Evolutionary conservation across 2,797 vertebrate genomes (phyloP), one percentile per base, ranked within the genome.

Genomic region (Malurus splendens): DNA sequence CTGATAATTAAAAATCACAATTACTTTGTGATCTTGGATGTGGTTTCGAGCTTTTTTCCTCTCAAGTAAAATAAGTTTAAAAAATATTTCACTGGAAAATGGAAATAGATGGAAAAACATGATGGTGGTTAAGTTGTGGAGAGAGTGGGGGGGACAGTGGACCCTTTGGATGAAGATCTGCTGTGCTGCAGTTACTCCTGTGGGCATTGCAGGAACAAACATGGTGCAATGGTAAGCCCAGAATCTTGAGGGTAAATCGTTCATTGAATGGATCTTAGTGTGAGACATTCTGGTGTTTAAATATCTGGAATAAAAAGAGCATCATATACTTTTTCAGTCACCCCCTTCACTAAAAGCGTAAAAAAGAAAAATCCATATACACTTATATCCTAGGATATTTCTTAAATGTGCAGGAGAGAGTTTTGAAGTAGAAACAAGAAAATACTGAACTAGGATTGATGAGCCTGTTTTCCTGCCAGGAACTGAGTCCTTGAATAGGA

Each of bases 261-360:
- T 60, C 7, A 1, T 12, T 44, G 25, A 33, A 41, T 4, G 2
- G 10, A 16, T 66, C 8, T 23, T 59, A 33, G 52, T 2, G 1
- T n/a, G 18, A 41, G 18, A 15, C 32, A 3, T 82, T 75, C 33
- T 60, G 47, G 12, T 48, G 18, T 27, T 61, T 48, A 44, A 44
- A 24, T 18, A 9, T 25, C 33, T 71, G 24, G 59, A 41, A 47
- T 38, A 5, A 30, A 41, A 71, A 56, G 32, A 45, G 23, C 11
- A 22, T 18, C 9, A 10, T 9, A 22, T 8, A 6, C 30, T 86
- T 86, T 87, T 83, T 67, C 36, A 47, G 57, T 59, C n/a, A 67
- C 17, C 3, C 14, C 13, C 7, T 81, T 89, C 3, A 6, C 45
- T 86, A 19, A 51, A 67, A 57, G 33, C 52, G 11, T 48, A 15